Evolutionary conservation across 35 echinoderm and acorn worm genomes (phyloP).

Genomic region (Nesometra sesokonis): DNA sequence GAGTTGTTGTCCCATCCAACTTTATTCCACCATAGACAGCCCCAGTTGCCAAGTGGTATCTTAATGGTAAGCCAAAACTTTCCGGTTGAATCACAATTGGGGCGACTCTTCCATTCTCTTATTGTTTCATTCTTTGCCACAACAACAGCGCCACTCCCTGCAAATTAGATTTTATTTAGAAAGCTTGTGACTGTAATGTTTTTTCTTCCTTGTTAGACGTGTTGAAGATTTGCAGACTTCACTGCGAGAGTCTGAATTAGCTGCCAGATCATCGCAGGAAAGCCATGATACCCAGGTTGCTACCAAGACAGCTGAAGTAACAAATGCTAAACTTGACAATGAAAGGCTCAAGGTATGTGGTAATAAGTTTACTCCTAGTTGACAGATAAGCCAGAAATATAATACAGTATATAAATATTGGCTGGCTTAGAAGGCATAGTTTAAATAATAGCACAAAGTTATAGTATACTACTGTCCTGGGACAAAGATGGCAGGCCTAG

Average conservation of each 20-base stretch:
- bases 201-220: constrained; percentile 11
- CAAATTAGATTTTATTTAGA: background rate
- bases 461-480: too few relatives aligned
- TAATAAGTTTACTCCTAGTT: too few relatives aligned
- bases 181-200: too few relatives aligned
- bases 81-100: background rate
- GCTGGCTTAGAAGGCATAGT: too few relatives aligned
- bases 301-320: constrained; percentile 40
- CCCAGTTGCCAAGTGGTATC: too few relatives aligned
- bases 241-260: constrained; percentile 27
- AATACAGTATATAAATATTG: too few relatives aligned
- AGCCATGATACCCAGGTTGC: constrained; percentile 42
- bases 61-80: too few relatives aligned
- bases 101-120: background rate
- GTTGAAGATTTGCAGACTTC: constrained; percentile 42
- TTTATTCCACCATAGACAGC: too few relatives aligned
- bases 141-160: background rate
- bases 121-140: background rate
- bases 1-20: too few relatives aligned
- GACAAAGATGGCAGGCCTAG: too few relatives aligned
- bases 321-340: constrained; percentile 70
- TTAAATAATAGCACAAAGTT: too few relatives aligned
- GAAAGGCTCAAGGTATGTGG: constrained; percentile 63
- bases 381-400: too few relatives aligned
- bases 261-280: constrained; percentile 12